Conservation (phyloP, 2,888 invertebrate genomes). For the Harpalus rubripes region DNA sequence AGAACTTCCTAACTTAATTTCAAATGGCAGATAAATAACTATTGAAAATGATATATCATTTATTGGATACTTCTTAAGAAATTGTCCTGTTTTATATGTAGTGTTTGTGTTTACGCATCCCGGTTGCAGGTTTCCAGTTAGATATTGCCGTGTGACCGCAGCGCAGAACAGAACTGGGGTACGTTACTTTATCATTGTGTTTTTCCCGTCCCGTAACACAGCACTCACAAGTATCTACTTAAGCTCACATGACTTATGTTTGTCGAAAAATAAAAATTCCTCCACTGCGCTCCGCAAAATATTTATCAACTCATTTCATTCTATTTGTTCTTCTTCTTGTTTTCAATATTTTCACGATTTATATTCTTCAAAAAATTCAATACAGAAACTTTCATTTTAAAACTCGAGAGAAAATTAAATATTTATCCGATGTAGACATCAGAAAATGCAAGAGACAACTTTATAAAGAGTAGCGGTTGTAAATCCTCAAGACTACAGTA, state of each 20-base stretch:
- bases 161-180: conserved; percentile 34
- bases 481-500: too few relatives aligned
- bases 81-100: neutral
- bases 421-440: too few relatives aligned
- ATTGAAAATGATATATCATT: too few relatives aligned
- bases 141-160: conserved; percentile 45
- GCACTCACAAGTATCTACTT: conserved; percentile 59
- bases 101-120: conserved; percentile 14
- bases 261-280: conserved; percentile 57
- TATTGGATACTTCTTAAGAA: neutral
- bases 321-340: conserved; percentile 14
- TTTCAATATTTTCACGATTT: conserved; percentile 10
- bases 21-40: too few relatives aligned
- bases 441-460: too few relatives aligned
- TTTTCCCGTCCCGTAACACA: conserved; percentile 21
- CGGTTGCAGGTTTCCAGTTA: neutral
- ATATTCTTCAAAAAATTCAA: conserved; percentile 18
- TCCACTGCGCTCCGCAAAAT: conserved; percentile 19
- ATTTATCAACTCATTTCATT: conserved; percentile 58
- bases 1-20: too few relatives aligned
- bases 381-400: conserved; percentile 15
- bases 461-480: too few relatives aligned
- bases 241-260: conserved; percentile 59
- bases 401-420: neutral
- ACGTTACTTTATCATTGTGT: conserved; percentile 56